Conservation (phyloP, 2,113 vertebrate genomes). For the Nothobranchius furzeri region DNA sequence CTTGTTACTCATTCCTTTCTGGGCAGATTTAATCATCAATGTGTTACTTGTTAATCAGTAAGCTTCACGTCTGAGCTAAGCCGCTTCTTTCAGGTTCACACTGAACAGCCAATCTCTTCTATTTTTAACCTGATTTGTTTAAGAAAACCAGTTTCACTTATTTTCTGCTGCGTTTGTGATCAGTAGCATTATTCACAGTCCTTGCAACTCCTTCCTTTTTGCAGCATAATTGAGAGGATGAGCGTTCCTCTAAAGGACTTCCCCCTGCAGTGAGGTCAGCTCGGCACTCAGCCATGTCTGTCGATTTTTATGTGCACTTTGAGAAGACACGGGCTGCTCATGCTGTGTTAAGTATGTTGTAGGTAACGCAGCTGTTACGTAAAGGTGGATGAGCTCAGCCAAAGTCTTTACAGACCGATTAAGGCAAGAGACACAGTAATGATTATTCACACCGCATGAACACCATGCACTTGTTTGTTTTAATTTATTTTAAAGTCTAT, state of each 20-base stretch:
- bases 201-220: constrained; percentile 5
- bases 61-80: too few species aligned
- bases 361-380: background rate
- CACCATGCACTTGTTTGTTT: too few species aligned
- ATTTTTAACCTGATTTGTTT: too few species aligned
- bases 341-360: constrained; percentile 8
- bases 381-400: background rate
- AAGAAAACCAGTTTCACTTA: too few species aligned
- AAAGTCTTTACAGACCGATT: background rate
- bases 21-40: too few species aligned
- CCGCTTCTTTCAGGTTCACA: too few species aligned
- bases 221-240: constrained; percentile 4
- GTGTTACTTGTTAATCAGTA: too few species aligned
- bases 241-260: constrained; percentile 33
- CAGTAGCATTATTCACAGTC: constrained; percentile 64
- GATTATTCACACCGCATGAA: too few species aligned
- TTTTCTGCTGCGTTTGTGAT: constrained; percentile 2
- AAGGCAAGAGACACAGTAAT: background rate
- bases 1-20: too few species aligned
- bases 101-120: too few species aligned
- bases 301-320: constrained; percentile 4
- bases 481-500: too few species aligned
- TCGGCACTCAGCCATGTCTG: constrained; percentile 14
- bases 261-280: constrained; percentile 28
- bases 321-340: background rate